Percentiles rank a stretch among this genome's conserved stretches.
These are phyloP conservation scores for Epizoanthus ramosus DNA, from an alignment of 92 coral and sea anemone species.

Conservation along the genomic window DNA sequence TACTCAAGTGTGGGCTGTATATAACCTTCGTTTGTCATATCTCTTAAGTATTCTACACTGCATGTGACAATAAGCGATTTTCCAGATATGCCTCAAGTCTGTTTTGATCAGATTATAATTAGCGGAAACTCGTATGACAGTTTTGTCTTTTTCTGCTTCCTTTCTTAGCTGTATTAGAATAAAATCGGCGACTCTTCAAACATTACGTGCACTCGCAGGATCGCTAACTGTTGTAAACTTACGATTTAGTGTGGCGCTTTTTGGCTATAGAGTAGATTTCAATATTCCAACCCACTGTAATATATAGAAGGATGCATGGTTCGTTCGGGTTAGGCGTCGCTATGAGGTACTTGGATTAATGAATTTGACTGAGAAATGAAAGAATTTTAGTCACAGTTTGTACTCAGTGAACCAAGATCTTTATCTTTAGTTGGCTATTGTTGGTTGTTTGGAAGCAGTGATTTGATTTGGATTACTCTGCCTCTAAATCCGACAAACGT, in stretches of 20 bases:
- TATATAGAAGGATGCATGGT: neutral
- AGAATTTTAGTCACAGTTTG: no score
- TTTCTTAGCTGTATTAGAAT: conserved; percentile 13
- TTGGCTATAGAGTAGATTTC: neutral
- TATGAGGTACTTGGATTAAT: no score
- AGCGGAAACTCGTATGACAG: conserved; percentile 36
- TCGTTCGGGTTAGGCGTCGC: no score
- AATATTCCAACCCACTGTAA: neutral
- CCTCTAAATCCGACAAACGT: no score
- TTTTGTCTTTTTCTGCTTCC: conserved; percentile 20
- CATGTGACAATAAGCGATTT: neutral
- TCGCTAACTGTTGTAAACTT: neutral
- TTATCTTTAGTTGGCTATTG: no score
- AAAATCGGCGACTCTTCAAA: neutral
- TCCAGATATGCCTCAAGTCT: neutral
- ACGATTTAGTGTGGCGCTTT: neutral
- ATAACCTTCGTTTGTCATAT: neutral
- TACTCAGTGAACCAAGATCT: no score
- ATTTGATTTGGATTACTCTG: no score
- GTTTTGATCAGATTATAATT: conserved; percentile 18
- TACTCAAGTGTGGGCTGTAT: neutral
- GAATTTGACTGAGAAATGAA: no score
- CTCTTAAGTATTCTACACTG: neutral
- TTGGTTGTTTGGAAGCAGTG: no score
- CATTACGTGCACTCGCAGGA: neutral